Conservation (phyloP, 2,113 vertebrate genomes). For the Osmerus eperlanus region DNA sequence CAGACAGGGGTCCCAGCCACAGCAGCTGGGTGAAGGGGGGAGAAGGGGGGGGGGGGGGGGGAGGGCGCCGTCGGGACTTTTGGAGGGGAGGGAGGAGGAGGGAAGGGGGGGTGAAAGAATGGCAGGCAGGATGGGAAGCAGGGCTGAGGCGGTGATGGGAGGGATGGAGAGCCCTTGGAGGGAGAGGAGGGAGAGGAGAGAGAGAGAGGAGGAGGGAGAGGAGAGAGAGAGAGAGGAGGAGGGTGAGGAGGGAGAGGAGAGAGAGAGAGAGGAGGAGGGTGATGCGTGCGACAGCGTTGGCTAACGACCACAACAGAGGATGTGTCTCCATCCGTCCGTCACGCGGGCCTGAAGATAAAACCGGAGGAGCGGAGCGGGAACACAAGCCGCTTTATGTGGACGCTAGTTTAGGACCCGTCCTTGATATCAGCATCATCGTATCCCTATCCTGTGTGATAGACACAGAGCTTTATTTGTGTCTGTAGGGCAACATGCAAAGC, state of each 20-base stretch:
- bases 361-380: slow-evolving; percentile 33
- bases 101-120: slow-evolving; percentile 45
- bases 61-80: slow-evolving; percentile 31
- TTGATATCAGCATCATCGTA: too few relatives aligned
- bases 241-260: background rate
- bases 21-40: slow-evolving; percentile 36
- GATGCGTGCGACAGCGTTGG: slow-evolving; percentile 61
- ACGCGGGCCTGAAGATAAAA: slow-evolving; percentile 51
- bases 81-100: slow-evolving; percentile 21
- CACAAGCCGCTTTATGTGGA: too few relatives aligned
- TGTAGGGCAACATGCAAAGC: too few relatives aligned
- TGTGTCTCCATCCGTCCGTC: slow-evolving; percentile 61
- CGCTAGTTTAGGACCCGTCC: too few relatives aligned
- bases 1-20: slow-evolving; percentile 69
- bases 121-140: slow-evolving; percentile 33
- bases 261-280: background rate
- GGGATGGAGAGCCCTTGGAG: slow-evolving; percentile 65
- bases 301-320: slow-evolving; percentile 76
- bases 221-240: background rate
- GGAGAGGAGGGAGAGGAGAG: slow-evolving; percentile 52
- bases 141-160: slow-evolving; percentile 37
- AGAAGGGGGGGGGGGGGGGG: slow-evolving; percentile 29
- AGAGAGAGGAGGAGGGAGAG: background rate
- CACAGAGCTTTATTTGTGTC: too few relatives aligned
- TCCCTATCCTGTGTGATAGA: too few relatives aligned